These are phyloP conservation scores for Sardinella longiceps DNA, from an alignment of 2,797 vertebrate genomes.

Conservation along the genomic window DNA sequence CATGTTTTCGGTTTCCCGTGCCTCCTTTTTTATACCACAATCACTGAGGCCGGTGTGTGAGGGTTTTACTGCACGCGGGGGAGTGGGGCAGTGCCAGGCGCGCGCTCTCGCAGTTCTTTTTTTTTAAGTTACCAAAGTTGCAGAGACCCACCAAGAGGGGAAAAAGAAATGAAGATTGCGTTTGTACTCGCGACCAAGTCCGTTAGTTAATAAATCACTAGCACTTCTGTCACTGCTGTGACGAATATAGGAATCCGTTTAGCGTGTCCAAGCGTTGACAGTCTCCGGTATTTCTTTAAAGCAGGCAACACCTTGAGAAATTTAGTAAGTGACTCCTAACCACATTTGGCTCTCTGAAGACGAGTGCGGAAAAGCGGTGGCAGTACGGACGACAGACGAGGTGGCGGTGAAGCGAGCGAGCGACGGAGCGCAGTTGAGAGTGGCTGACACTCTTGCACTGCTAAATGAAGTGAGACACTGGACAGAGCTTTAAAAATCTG, in stretches of 20 bases:
- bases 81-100: slow-evolving; percentile 48
- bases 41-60: slow-evolving; percentile 48
- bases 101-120: slow-evolving; percentile 34
- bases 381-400: slow-evolving; percentile 18
- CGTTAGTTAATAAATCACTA: slow-evolving; percentile 34
- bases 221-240: slow-evolving; percentile 41
- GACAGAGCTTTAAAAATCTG: slow-evolving; percentile 62
- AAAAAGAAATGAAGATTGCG: slow-evolving; percentile 29
- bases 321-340: slow-evolving; percentile 9
- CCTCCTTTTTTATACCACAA: slow-evolving; percentile 59
- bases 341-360: not conserved
- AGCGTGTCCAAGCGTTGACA: slow-evolving; percentile 35
- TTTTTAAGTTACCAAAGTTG: no score
- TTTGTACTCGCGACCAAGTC: slow-evolving; percentile 32
- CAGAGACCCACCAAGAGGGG: slow-evolving; percentile 9
- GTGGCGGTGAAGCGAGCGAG: slow-evolving; percentile 33
- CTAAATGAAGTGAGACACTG: slow-evolving; percentile 57
- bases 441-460: slow-evolving; percentile 54
- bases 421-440: slow-evolving; percentile 39
- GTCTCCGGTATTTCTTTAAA: slow-evolving; percentile 37
- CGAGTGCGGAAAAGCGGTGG: not conserved
- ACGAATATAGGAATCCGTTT: slow-evolving; percentile 45
- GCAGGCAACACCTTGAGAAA: not conserved
- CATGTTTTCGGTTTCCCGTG: slow-evolving; percentile 60
- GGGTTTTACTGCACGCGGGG: slow-evolving; percentile 39